Conservation (phyloP, 2,113 vertebrate genomes). For the Oncorhynchus nerka region DNA sequence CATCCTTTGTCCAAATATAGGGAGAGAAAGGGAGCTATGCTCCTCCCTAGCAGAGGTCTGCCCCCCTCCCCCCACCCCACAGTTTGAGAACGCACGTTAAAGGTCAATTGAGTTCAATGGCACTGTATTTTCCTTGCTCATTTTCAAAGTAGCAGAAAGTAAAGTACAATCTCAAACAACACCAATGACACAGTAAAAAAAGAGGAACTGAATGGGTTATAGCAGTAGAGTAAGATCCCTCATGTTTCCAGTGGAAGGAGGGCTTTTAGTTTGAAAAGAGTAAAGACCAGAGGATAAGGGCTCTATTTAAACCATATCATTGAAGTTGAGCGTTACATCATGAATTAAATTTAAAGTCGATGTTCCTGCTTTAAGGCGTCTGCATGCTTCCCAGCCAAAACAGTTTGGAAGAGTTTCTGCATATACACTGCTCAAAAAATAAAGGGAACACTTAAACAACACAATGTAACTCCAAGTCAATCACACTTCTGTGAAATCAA, state of each 20-base stretch:
- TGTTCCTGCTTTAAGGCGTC: too few species aligned
- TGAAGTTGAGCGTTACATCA: background rate
- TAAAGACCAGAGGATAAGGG: background rate
- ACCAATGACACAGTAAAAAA: background rate
- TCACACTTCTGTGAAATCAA: too few species aligned
- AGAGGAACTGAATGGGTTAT: background rate
- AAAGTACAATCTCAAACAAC: slow-evolving; percentile 1
- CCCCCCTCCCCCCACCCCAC: background rate
- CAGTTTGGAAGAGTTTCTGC: too few species aligned
- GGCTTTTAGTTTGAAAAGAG: background rate
- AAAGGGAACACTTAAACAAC: too few species aligned
- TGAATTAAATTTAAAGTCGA: background rate
- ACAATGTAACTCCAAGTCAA: too few species aligned
- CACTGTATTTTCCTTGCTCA: background rate
- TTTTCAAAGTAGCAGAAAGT: background rate
- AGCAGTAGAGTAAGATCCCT: background rate
- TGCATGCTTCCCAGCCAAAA: too few species aligned
- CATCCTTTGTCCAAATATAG: background rate
- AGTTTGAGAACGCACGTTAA: background rate
- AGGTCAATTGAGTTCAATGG: slow-evolving; percentile 6
- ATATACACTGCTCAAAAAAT: too few species aligned
- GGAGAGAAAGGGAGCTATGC: background rate
- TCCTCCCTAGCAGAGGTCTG: background rate
- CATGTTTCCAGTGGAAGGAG: background rate
- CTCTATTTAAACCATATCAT: background rate